Percentiles rank a stretch among this genome's conserved stretches.
Conservation (phyloP, 1,140 invertebrate genomes). For the Pseudomyrmex pallidus region DNA sequence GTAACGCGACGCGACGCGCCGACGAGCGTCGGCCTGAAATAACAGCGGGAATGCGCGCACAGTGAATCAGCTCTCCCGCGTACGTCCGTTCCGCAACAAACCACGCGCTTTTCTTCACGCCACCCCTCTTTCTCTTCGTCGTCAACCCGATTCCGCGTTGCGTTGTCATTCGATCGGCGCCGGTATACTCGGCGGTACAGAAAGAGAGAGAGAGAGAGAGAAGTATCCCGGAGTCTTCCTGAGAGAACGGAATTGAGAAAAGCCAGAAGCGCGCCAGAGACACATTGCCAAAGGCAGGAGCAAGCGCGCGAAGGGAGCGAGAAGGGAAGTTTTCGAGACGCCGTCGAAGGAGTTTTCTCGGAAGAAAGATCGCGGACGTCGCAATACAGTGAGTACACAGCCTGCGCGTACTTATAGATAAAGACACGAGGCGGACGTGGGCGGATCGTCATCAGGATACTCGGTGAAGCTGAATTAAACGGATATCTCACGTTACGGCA, state of each 20-base stretch:
- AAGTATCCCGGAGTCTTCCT: not conserved
- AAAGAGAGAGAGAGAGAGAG: not conserved
- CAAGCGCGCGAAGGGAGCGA: not conserved
- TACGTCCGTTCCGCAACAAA: conserved; percentile 40
- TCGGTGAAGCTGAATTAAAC: not conserved
- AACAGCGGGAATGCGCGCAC: conserved; percentile 69
- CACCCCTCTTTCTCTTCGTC: not conserved
- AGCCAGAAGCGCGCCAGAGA: conserved; percentile 66
- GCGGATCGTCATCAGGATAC: not conserved
- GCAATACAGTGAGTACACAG: conserved; percentile 62
- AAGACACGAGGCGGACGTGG: conserved; percentile 17
- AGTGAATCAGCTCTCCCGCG: conserved; percentile 66
- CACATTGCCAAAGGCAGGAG: not conserved
- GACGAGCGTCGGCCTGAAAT: conserved; percentile 64
- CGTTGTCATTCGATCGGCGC: not conserved
- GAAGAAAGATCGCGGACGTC: conserved; percentile 61
- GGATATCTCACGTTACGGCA: not conserved
- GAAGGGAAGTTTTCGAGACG: not conserved
- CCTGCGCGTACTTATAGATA: conserved; percentile 17
- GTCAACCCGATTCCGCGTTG: conserved; percentile 4
- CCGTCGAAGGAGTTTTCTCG: conserved; percentile 61
- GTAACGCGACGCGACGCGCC: conserved; percentile 51
- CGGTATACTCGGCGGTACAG: not conserved
- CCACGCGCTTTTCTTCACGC: not conserved
- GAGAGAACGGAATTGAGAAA: conserved; percentile 65